phyloP scores from a whole-genome alignment of 2,888 invertebrate species.

The Rhynchonema sp. region DNA sequence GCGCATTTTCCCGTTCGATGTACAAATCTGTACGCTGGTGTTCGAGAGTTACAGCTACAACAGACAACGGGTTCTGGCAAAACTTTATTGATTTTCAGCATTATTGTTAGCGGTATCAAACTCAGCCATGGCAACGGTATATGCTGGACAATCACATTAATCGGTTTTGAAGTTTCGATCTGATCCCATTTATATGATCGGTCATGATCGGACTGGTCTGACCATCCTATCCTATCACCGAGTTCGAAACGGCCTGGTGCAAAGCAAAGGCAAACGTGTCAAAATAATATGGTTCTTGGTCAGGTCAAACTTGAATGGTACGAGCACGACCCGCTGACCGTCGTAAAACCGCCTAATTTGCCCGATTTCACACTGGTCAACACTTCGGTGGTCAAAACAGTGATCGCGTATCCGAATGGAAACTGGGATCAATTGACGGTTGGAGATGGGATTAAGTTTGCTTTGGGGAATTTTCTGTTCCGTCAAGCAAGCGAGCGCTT shows the following conservation, averaged over 20 bases:
- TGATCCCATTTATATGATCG: too few species aligned
- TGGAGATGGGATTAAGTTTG: too few species aligned
- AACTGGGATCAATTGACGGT: conserved; percentile 5
- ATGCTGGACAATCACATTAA: neutral
- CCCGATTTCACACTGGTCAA: conserved; percentile 7
- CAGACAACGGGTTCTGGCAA: conserved; percentile 15
- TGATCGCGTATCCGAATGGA: conserved; percentile 6
- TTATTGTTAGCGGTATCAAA: neutral
- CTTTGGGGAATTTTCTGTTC: too few species aligned
- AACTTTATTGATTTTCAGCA: neutral
- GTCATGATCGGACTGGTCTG: too few species aligned
- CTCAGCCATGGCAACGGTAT: neutral
- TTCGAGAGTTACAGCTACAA: conserved; percentile 26
- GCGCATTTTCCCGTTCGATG: conserved; percentile 20
- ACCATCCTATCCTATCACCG: too few species aligned
- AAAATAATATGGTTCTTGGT: too few species aligned
- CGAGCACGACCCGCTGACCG: conserved; percentile 1
- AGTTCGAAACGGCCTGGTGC: too few species aligned
- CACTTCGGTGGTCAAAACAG: neutral
- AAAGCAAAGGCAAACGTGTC: too few species aligned
- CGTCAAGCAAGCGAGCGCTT: too few species aligned
- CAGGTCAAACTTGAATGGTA: conserved; percentile 4
- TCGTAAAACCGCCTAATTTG: conserved; percentile 4
- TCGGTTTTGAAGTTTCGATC: too few species aligned
- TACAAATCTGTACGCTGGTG: conserved; percentile 16